A percentile compares a stretch with the other conserved stretches of the same genome.
Evolutionary conservation across 2,113 vertebrate genomes (phyloP).

Genomic region (Brachyhypopomus gauderio): DNA sequence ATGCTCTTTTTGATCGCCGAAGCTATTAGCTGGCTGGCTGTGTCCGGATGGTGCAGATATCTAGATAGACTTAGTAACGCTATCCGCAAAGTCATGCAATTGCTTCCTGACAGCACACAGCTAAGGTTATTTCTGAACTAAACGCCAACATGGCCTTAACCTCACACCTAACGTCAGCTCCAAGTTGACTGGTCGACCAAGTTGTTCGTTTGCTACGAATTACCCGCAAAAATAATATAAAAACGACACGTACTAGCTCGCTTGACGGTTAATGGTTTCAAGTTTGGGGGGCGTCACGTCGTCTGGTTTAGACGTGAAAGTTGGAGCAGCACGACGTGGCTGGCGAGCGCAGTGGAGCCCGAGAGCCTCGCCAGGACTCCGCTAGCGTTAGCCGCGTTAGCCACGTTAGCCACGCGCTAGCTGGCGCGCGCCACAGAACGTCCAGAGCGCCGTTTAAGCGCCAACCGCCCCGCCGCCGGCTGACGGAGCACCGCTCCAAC

Average conservation of each 20-base stretch:
- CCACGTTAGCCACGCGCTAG: conserved; percentile 16
- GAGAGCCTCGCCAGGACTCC: neutral
- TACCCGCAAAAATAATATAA: neutral
- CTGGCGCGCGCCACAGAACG: neutral
- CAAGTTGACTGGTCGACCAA: neutral
- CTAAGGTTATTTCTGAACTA: neutral
- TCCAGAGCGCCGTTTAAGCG: neutral
- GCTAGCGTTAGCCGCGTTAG: conserved; percentile 1
- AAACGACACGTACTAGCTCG: neutral
- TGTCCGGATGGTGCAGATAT: neutral
- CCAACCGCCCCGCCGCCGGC: conserved; percentile 43
- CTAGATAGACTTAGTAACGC: conserved; percentile 1
- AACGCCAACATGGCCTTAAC: conserved; percentile 10
- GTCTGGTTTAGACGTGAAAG: neutral
- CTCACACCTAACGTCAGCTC: neutral
- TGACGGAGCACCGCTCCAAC: conserved; percentile 25
- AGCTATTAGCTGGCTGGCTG: too few species aligned
- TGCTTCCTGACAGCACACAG: conserved; percentile 9
- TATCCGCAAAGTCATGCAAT: neutral
- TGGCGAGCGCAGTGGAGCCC: neutral
- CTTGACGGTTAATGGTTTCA: neutral
- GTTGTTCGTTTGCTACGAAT: neutral
- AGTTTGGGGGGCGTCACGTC: neutral
- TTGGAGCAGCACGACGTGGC: conserved; percentile 7
- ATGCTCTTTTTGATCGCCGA: too few species aligned